Base-by-base conservation (phyloP, 2,888 invertebrate species). In the Eristalis arbustorum region DNA sequence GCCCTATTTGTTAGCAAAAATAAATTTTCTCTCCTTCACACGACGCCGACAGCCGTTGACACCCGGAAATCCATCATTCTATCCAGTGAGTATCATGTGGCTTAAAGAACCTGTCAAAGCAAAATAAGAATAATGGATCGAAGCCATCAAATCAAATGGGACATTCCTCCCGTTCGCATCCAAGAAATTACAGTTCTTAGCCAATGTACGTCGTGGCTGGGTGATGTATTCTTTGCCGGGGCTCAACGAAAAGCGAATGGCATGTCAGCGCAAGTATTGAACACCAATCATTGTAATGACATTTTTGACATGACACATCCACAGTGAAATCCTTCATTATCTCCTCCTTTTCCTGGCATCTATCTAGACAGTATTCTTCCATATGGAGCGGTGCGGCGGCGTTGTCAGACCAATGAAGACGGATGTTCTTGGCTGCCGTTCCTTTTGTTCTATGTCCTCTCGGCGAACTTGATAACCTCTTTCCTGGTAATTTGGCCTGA, bases 261-360 rank as follows among this genome's bases (percentile, higher is more conserved):
- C 71, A 63, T 83, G 87, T 87, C 87, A 79, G 78, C 78, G 83
- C 83, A 64, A 83, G 87, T 87, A 87, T 87, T 87, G 87, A 87
- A 87, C 83, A 87, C 87, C 78, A 87, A 87, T 87, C 87, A 87
- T 87, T 87, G 83, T 82, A 87, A 87, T 87, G 87, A 83, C 87
- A 83, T 74, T 87, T 87, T 83, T 87, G 87, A 87, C 87, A 87
- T 83, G 87, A 79, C 87, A 83, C 83, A 74, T 87, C 75, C 62
- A 63, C 78, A 75, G 78, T 78, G 78, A 79, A 79, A 87, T 87
- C 87, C 87, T 87, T 87, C 87, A 87, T 87, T 87, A 87, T 87
- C 57, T 71, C 37, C 74, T 83, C 74, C 67, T 34, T 75, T 74
- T 62, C 40, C 13, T 66, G 13, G 67, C n/a, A 64, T 59, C 66